phyloP scores from a whole-genome alignment of 2,888 invertebrate genomes.

The Lordiphosa fenestrarum region DNA sequence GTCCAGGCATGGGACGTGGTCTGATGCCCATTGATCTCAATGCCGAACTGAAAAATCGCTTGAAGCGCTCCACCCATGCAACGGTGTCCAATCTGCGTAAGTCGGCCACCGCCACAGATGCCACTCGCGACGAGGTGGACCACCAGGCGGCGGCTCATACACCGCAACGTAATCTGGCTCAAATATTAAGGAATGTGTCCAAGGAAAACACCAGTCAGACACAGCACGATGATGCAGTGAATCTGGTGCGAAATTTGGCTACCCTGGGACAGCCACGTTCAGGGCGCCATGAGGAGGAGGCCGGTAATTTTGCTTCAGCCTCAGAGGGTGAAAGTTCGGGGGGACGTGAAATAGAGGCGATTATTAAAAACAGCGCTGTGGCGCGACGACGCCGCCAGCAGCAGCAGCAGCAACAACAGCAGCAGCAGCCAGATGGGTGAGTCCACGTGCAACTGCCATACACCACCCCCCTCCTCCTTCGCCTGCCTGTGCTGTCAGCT shows the following conservation, averaged over 20 bases:
- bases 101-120: slow-evolving; percentile 74
- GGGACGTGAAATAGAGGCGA: slow-evolving; percentile 81
- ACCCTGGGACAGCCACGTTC: slow-evolving; percentile 67
- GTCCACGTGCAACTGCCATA: slow-evolving; percentile 60
- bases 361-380: slow-evolving; percentile 81
- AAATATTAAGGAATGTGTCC: slow-evolving; percentile 73
- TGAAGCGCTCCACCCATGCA: slow-evolving; percentile 78
- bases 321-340: slow-evolving; percentile 81
- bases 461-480: slow-evolving; percentile 4
- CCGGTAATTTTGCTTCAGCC: slow-evolving; percentile 68
- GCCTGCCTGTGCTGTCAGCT: slow-evolving; percentile 35
- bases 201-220: slow-evolving; percentile 65
- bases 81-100: slow-evolving; percentile 78
- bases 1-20: slow-evolving; percentile 70
- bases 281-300: background rate
- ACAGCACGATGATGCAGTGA: slow-evolving; percentile 78
- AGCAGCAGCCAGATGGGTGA: slow-evolving; percentile 80
- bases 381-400: slow-evolving; percentile 80
- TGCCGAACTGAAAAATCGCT: slow-evolving; percentile 79
- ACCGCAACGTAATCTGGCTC: slow-evolving; percentile 73
- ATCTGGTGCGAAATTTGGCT: slow-evolving; percentile 77
- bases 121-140: slow-evolving; percentile 59
- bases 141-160: slow-evolving; percentile 8
- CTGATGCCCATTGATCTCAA: slow-evolving; percentile 79
- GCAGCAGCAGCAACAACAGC: slow-evolving; percentile 40